Evolutionary conservation across 2,113 vertebrate genomes (phyloP).

Genomic region (Dasyurus viverrinus): DNA sequence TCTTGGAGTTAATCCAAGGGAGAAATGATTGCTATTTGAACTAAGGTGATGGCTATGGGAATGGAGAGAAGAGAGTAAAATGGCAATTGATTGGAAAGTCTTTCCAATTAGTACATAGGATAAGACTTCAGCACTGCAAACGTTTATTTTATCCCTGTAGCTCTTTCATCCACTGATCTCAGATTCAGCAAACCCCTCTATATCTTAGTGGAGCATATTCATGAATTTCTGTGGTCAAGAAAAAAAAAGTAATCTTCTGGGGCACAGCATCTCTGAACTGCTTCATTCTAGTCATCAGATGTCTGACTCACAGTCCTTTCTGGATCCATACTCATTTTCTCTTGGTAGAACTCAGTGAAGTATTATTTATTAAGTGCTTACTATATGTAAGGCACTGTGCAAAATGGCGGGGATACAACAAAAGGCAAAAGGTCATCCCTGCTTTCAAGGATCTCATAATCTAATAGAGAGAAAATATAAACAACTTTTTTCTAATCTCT

Average conservation of each 20-base stretch:
- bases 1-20: neutral
- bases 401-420: neutral
- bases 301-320: neutral
- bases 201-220: neutral
- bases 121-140: neutral
- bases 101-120: neutral
- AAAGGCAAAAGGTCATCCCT: neutral
- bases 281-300: neutral
- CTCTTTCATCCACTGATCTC: neutral
- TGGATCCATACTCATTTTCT: neutral
- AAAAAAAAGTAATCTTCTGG: neutral
- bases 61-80: neutral
- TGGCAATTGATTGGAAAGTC: neutral
- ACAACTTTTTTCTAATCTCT: neutral
- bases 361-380: neutral
- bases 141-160: neutral
- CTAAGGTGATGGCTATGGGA: neutral
- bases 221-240: neutral
- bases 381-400: neutral
- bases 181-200: neutral
- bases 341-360: neutral
- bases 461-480: neutral
- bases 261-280: neutral
- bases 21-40: neutral
- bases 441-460: neutral